Percentiles rank a stretch among this genome's conserved stretches.
Conservation (phyloP, 92 coral and sea anemone species). For the Nematostella vectensis region DNA sequence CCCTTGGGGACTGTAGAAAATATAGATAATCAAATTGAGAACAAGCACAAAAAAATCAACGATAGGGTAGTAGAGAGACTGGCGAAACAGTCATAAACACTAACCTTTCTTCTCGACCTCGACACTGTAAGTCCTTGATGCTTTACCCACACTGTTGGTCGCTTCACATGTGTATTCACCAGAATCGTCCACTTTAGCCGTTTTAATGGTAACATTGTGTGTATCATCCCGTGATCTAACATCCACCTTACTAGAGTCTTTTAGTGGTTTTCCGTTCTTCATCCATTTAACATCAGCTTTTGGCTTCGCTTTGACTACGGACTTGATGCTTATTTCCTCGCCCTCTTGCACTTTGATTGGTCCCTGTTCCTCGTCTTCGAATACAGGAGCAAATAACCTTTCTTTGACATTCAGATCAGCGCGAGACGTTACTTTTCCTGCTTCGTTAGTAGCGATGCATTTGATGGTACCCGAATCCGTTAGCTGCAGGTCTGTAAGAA, state of each 20-base stretch:
- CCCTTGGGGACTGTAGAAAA: slow-evolving; percentile 43
- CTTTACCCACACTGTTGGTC: slow-evolving; percentile 63
- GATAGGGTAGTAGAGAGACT: not conserved
- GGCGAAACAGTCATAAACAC: not conserved
- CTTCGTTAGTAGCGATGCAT: slow-evolving; percentile 73
- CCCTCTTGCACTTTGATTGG: slow-evolving; percentile 65
- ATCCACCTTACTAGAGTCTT: slow-evolving; percentile 65
- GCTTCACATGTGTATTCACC: slow-evolving; percentile 92
- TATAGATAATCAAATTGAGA: not conserved
- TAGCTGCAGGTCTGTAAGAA: slow-evolving; percentile 35
- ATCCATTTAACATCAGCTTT: slow-evolving; percentile 85
- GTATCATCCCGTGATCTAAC: slow-evolving; percentile 74
- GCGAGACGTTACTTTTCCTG: slow-evolving; percentile 70
- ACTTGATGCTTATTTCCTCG: slow-evolving; percentile 68
- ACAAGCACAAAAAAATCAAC: not conserved
- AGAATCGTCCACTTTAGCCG: slow-evolving; percentile 59
- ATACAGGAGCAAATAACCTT: slow-evolving; percentile 59
- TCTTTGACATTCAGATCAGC: slow-evolving; percentile 74
- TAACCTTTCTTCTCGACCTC: slow-evolving; percentile 42
- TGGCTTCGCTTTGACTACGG: slow-evolving; percentile 73
- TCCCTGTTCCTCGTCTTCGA: slow-evolving; percentile 38
- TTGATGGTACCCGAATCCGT: slow-evolving; percentile 77
- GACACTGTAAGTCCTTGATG: slow-evolving; percentile 70
- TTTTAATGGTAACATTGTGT: slow-evolving; percentile 54
- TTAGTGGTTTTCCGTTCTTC: slow-evolving; percentile 64